phyloP scores from a whole-genome alignment of 2,888 invertebrate genomes.

The Lasiommata megera region DNA sequence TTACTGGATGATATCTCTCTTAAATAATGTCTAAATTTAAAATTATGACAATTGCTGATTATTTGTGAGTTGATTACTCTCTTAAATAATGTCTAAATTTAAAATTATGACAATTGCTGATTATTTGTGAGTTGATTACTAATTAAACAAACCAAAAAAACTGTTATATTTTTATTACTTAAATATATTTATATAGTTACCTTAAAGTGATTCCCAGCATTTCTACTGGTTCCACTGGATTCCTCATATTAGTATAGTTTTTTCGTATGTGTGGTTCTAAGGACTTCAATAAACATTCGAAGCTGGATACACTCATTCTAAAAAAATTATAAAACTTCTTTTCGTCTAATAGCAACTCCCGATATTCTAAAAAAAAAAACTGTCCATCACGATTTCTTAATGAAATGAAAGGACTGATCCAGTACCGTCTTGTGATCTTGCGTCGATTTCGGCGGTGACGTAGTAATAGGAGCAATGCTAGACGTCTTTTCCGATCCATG shows the following conservation, averaged over 20 bases:
- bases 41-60: no score
- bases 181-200: no score
- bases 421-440: constrained; percentile 33
- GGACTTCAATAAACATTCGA: no score
- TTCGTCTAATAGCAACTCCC: constrained; percentile 34
- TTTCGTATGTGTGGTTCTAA: constrained; percentile 30
- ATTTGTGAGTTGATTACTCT: no score
- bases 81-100: no score
- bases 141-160: not conserved
- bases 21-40: no score
- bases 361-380: constrained; percentile 36
- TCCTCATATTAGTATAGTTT: constrained; percentile 31
- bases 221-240: constrained; percentile 32
- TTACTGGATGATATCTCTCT: no score
- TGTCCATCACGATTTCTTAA: constrained; percentile 36
- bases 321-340: constrained; percentile 30
- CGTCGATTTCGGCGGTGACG: constrained; percentile 38
- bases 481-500: constrained; percentile 37
- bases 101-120: no score
- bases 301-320: no score
- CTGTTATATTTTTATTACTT: no score
- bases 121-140: not conserved
- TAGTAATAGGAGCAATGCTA: constrained; percentile 36
- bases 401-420: constrained; percentile 36
- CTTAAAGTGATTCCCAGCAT: constrained; percentile 33